Percentiles rank a stretch among this genome's conserved stretches.
These are phyloP conservation scores for Papilio aristodemus DNA, from an alignment of 1,140 invertebrate genomes.

Conservation along the genomic window DNA sequence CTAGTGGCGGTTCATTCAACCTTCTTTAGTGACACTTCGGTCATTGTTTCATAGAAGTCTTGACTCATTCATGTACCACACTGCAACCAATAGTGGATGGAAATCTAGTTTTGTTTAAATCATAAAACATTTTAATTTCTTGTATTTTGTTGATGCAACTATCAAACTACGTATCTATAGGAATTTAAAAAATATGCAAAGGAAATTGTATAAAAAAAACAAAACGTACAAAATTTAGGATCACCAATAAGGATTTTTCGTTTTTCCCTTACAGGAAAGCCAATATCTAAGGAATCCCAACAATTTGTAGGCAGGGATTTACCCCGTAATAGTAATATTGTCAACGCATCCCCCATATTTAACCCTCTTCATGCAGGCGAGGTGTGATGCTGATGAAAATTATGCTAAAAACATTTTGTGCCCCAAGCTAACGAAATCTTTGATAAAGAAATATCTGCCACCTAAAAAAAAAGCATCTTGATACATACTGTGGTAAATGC, in stretches of 20 bases:
- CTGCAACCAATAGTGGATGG: too few species aligned
- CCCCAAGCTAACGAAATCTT: not conserved
- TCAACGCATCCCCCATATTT: slow-evolving; percentile 3
- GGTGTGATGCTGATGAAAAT: not conserved
- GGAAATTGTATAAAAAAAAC: not conserved
- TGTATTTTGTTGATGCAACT: too few species aligned
- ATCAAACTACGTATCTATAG: too few species aligned
- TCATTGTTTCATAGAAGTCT: too few species aligned
- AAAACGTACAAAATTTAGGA: not conserved
- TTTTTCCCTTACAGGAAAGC: not conserved
- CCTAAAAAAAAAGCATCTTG: not conserved
- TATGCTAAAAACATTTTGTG: slow-evolving; percentile 17
- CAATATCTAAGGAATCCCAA: not conserved
- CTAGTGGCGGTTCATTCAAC: too few species aligned
- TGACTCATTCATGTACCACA: too few species aligned
- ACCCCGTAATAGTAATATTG: slow-evolving; percentile 25
- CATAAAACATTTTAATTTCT: too few species aligned
- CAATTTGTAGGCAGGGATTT: slow-evolving; percentile 18
- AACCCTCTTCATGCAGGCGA: slow-evolving; percentile 1
- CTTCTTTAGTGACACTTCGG: too few species aligned
- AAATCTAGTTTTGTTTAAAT: too few species aligned
- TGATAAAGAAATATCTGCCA: not conserved
- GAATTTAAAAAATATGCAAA: too few species aligned
- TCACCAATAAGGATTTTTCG: not conserved
- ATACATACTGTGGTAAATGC: too few species aligned